Evolutionary conservation across 2,113 vertebrate genomes (phyloP), one percentile per base, ranked within the genome.

Genomic region (Pardalotus punctatus): DNA sequence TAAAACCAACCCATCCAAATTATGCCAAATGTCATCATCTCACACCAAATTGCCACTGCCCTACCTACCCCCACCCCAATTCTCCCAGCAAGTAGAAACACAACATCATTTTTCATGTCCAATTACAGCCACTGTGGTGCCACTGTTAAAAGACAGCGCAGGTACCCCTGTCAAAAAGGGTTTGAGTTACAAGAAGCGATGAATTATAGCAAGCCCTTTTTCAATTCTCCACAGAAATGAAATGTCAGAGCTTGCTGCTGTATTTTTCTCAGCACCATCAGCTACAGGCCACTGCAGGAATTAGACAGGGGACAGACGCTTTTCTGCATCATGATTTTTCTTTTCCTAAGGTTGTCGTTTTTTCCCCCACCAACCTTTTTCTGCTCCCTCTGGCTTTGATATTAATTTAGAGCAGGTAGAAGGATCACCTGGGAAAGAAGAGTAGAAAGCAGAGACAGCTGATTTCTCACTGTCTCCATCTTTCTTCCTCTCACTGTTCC

Each of bases 161-260:
- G 97, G 96, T 97, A 96, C 61, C 91, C 86, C 94, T 97, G 95
- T 95, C 95, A 97, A 81, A 97, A 97, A 96, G 61, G 78, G 95
- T 97, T 96, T 96, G 97, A 97, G 95, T 96, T 97, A 97, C 97
- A 97, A 97, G 97, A 97, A 96, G 94, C 94, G 29, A 97, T 97
- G 97, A 97, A 97, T 97, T 97, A 97, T 94, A 95, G 97, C 95
- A 96, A 97, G 95, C 84, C 94, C 94, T 96, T 97, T 97, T 97
- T 93, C 97, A 97, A 97, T 97, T 97, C 97, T 97, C 97, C 48
- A 71, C 93, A 97, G 97, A 96, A 97, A 97, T 96, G 96, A 97
- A 97, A 97, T 97, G 97, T 97, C 97, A 97, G 97, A 94, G 84
- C 94, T 94, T 93, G 94, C 96, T 93, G 94, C 93, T 97, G 94